phyloP scores from a whole-genome alignment of 2,888 invertebrate genomes.

The Leptogaster cylindrica region DNA sequence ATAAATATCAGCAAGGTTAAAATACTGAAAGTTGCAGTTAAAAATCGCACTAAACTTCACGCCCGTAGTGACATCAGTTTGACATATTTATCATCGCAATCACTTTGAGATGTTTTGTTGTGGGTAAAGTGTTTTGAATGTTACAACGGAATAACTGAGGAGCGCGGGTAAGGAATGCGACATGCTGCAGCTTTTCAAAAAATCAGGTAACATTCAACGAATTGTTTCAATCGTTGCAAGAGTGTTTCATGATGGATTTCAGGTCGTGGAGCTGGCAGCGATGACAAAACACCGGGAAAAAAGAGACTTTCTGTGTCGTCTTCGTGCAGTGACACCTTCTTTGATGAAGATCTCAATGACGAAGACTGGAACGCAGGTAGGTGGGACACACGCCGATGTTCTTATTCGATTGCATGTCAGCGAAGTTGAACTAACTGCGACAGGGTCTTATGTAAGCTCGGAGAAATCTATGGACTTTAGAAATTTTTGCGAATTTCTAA shows the following conservation, averaged over 20 bases:
- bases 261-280: slow-evolving; percentile 40
- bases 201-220: slow-evolving; percentile 40
- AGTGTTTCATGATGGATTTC: slow-evolving; percentile 19
- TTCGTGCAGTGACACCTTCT: slow-evolving; percentile 6
- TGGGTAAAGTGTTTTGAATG: too few relatives aligned
- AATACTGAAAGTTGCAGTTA: too few relatives aligned
- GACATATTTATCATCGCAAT: slow-evolving; percentile 25
- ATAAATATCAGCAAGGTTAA: too few relatives aligned
- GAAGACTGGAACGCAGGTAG: slow-evolving; percentile 15
- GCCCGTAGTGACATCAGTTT: slow-evolving; percentile 2
- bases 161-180: slow-evolving; percentile 1
- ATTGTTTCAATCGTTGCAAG: not conserved
- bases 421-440: too few relatives aligned
- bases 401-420: too few relatives aligned
- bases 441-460: too few relatives aligned
- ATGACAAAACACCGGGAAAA: slow-evolving; percentile 40
- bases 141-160: too few relatives aligned
- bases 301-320: slow-evolving; percentile 38
- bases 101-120: too few relatives aligned
- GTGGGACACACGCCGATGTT: slow-evolving; percentile 9
- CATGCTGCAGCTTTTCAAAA: slow-evolving; percentile 46
- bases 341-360: slow-evolving; percentile 40
- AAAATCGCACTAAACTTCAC: too few relatives aligned
- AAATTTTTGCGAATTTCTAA: too few relatives aligned
- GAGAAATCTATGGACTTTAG: too few relatives aligned